phyloP scores from a whole-genome alignment of 1,140 invertebrate genomes.

The Pseudachorutes palmiensis region DNA sequence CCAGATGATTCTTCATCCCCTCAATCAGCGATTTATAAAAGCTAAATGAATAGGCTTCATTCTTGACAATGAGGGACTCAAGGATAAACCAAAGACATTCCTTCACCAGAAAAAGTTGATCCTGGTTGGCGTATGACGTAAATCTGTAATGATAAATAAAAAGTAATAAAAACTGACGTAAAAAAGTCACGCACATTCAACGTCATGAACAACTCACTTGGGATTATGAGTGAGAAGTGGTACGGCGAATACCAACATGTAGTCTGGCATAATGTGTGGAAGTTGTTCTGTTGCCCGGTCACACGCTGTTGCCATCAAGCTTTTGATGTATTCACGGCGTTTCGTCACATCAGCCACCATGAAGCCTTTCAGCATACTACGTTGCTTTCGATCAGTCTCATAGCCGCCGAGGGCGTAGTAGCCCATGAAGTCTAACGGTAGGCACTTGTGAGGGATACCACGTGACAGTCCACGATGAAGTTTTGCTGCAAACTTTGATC shows the following conservation, averaged over 20 bases:
- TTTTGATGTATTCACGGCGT: constrained; percentile 82
- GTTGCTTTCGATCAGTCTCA: constrained; percentile 69
- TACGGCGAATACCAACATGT: constrained; percentile 89
- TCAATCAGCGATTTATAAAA: constrained; percentile 92
- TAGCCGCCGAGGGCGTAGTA: constrained; percentile 79
- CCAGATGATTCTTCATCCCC: constrained; percentile 84
- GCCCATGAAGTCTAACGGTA: constrained; percentile 95
- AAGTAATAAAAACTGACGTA: not conserved
- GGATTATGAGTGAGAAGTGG: constrained; percentile 87
- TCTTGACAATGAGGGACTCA: constrained; percentile 84
- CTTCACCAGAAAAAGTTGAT: constrained; percentile 50
- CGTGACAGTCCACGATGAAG: constrained; percentile 77
- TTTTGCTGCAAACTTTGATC: constrained; percentile 81
- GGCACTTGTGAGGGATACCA: constrained; percentile 74
- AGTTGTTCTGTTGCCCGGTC: constrained; percentile 62
- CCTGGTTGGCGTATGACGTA: constrained; percentile 1
- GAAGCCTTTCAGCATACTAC: constrained; percentile 59
- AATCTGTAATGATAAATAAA: not conserved
- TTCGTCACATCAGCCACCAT: constrained; percentile 79
- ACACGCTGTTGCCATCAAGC: constrained; percentile 53
- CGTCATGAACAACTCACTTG: constrained; percentile 33
- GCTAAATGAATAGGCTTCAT: constrained; percentile 88
- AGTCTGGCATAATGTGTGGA: constrained; percentile 86
- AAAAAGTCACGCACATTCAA: not conserved
- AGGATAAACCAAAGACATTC: constrained; percentile 87